A percentile compares a stretch with the other conserved stretches of the same genome.
These are phyloP conservation scores for Cylas formicarius DNA, from an alignment of 1,140 invertebrate genomes.

Conservation along the genomic window DNA sequence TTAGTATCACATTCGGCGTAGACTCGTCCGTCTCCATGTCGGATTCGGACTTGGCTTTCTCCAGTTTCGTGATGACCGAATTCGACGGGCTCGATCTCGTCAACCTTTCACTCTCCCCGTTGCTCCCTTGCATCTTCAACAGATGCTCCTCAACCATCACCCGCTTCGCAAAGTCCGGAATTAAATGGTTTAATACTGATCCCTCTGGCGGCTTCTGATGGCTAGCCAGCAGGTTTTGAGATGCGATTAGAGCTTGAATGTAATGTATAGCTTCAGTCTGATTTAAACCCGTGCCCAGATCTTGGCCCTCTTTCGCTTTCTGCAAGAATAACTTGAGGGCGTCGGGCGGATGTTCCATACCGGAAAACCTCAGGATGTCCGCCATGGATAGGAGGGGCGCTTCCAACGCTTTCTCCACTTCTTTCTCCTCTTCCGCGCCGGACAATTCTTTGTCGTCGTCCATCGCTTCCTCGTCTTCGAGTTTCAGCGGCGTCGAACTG, in stretches of 20 bases:
- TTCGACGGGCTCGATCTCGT: constrained; percentile 40
- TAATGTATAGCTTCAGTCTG: constrained; percentile 52
- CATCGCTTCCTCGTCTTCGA: constrained; percentile 39
- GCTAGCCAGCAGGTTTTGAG: constrained; percentile 26
- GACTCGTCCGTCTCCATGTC: constrained; percentile 43
- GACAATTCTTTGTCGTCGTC: constrained; percentile 54
- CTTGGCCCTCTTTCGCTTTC: constrained; percentile 42
- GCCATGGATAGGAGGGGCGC: constrained; percentile 48
- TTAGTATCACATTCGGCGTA: constrained; percentile 66
- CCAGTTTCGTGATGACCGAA: constrained; percentile 36
- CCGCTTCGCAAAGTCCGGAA: constrained; percentile 55
- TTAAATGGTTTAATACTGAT: constrained; percentile 31
- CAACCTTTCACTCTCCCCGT: constrained; percentile 40
- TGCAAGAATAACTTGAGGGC: constrained; percentile 52
- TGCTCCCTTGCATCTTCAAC: constrained; percentile 39
- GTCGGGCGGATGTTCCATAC: constrained; percentile 48
- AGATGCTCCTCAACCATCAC: constrained; percentile 51
- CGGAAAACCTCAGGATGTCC: constrained; percentile 53
- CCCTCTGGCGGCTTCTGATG: constrained; percentile 28
- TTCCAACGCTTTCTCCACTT: constrained; percentile 53
- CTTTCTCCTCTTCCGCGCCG: constrained; percentile 58
- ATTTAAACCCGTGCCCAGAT: constrained; percentile 43
- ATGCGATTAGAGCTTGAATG: constrained; percentile 38
- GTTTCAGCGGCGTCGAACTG: constrained; percentile 41
- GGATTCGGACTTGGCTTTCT: constrained; percentile 33